Conservation (phyloP, 2,888 invertebrate species). For the Poecilobothrus nobilitatus region DNA sequence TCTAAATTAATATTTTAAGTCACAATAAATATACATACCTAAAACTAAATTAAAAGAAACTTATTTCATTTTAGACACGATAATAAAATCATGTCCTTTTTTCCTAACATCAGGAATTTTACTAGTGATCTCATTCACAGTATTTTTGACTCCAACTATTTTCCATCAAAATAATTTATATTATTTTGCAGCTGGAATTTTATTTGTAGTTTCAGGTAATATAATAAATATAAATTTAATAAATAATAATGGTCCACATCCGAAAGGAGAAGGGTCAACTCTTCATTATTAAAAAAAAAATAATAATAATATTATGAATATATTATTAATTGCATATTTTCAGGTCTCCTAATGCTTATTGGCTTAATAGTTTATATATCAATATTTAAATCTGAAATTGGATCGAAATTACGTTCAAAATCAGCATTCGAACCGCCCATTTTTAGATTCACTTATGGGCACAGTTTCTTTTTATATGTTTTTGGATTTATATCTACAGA, state of each 20-base stretch:
- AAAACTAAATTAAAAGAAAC: no score
- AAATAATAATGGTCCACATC: no score
- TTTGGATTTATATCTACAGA: conserved; percentile 77
- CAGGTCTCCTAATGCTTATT: conserved; percentile 80
- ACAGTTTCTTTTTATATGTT: conserved; percentile 77
- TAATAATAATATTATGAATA: neutral
- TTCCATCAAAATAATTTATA: conserved; percentile 64
- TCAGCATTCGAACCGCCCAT: conserved; percentile 68
- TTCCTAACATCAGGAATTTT: conserved; percentile 69
- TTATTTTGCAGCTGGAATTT: conserved; percentile 77
- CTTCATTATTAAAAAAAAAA: no score
- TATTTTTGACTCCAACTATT: conserved; percentile 69
- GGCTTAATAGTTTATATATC: conserved; percentile 91
- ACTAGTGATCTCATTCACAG: conserved; percentile 68
- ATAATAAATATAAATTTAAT: conserved; percentile 23
- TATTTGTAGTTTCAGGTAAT: conserved; percentile 84
- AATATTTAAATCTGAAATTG: conserved; percentile 83
- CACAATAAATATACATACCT: no score
- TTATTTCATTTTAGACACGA: conserved; percentile 60
- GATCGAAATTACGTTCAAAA: conserved; percentile 73
- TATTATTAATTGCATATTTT: conserved; percentile 24
- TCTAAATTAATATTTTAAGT: no score
- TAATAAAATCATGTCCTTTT: conserved; percentile 75
- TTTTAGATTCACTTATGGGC: conserved; percentile 80
- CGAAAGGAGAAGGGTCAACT: no score